These are phyloP conservation scores for Hyphantria cunea DNA, from an alignment of 1,140 invertebrate species.

Conservation along the genomic window DNA sequence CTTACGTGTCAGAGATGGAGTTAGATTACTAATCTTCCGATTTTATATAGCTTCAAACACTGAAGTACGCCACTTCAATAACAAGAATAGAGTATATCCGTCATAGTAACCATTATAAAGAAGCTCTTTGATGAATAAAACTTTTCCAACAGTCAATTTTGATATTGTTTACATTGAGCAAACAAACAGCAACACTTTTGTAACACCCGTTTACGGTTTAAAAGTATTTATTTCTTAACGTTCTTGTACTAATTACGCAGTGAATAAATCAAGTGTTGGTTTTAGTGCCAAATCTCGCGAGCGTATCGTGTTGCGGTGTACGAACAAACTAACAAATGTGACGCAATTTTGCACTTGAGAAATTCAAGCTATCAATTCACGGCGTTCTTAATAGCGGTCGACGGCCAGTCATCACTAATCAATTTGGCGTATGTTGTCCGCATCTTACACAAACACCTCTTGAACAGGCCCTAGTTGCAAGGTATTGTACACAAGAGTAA, in stretches of 20 bases:
- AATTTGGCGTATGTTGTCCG: conserved; percentile 34
- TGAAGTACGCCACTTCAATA: conserved; percentile 13
- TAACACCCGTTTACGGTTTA: conserved; percentile 45
- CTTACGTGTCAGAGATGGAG: conserved; percentile 65
- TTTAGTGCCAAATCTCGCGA: conserved; percentile 34
- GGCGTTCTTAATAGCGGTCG: conserved; percentile 39
- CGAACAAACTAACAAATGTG: conserved; percentile 28
- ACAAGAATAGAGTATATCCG: conserved; percentile 23
- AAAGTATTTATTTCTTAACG: conserved; percentile 49
- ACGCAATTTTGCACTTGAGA: conserved; percentile 41
- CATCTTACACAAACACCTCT: conserved; percentile 28
- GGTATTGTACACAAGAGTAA: conserved; percentile 21
- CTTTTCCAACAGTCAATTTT: neutral
- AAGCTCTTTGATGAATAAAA: too few relatives aligned
- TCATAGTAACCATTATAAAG: neutral
- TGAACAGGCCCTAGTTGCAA: conserved; percentile 15
- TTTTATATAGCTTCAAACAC: conserved; percentile 39
- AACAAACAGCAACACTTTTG: conserved; percentile 39
- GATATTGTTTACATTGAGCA: conserved; percentile 18
- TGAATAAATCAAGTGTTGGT: conserved; percentile 46
- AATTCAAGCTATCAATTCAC: conserved; percentile 41
- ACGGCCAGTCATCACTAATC: conserved; percentile 43
- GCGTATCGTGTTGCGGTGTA: conserved; percentile 27
- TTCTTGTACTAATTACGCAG: conserved; percentile 42
- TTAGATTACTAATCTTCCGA: conserved; percentile 62